Percentiles rank a stretch among this genome's conserved stretches.
Conservation (phyloP, 2,113 vertebrate species). For the Apodemus sylvaticus region DNA sequence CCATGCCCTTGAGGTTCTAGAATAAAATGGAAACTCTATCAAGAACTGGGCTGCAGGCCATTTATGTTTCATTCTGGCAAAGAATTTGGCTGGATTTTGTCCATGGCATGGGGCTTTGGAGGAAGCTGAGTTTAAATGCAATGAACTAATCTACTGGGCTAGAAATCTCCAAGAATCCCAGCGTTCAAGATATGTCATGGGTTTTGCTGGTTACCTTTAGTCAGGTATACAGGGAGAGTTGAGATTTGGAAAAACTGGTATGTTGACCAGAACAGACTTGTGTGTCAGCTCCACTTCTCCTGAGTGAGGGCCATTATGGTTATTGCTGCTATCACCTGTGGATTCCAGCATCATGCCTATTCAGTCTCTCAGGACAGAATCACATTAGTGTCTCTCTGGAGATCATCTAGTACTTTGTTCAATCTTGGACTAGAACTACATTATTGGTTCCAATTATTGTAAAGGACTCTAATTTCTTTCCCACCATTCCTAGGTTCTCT, state of each 20-base stretch:
- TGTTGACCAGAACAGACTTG: neutral
- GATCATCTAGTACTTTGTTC: no score
- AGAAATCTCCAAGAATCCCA: neutral
- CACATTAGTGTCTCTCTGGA: no score
- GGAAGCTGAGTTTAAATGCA: neutral
- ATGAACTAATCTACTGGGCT: neutral
- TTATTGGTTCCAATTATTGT: neutral
- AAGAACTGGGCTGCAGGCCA: neutral
- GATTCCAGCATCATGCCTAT: neutral
- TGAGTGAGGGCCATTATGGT: neutral
- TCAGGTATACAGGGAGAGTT: neutral
- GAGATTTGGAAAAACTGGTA: neutral
- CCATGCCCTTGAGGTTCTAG: neutral
- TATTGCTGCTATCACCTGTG: no score
- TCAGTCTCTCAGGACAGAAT: neutral
- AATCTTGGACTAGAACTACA: neutral
- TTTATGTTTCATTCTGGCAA: neutral
- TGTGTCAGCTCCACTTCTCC: neutral
- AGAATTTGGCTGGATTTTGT: neutral
- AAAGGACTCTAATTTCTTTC: neutral
- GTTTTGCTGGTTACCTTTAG: neutral
- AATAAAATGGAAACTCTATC: neutral
- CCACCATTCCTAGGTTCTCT: neutral
- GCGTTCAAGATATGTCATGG: neutral
- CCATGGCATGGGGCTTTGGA: neutral